Base-by-base conservation (phyloP, 2,888 invertebrate genomes). In the Drosophila mulleri region DNA sequence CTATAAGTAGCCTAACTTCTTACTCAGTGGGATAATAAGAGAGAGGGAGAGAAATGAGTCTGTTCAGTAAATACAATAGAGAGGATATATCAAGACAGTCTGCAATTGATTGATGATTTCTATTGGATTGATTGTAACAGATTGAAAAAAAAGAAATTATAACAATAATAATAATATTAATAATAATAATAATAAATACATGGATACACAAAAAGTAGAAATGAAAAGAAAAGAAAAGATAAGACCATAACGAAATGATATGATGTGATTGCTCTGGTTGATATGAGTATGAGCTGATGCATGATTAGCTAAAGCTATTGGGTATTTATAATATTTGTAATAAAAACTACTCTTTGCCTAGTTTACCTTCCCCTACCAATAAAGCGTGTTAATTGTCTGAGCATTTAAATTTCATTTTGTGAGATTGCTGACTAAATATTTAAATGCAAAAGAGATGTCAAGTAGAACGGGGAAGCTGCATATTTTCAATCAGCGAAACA, bases 391-490 rank as follows among this genome's bases (percentile, higher is more conserved):
- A 45, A 8, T 16, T 47, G 47, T 20, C 18, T 20, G 32, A 20
- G 32, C 18, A 32, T 50, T 12, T 12, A 11, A 16, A 16, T 16
- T 44, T 32, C 42, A 3, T 18, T 20, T 20, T 44, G 8, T 18
- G 62, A 45, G 62, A 47, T 47, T 72, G 70, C 57, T 63, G 60
- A 67, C 73, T 82, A 62, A 82, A 88, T 78, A 84, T 69, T 84
- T 82, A 75, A 82, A 57, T 71, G 66, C 59, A 65, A 56, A 70
- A 54, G 44, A 39, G 66, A 53, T 59, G 60, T 62, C 67, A 65
- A 57, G 57, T 58, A 56, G 65, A 54, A 54, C 2, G 18, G 12
- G 1, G 20, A 52, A 64, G 53, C 56, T 58, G 58, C 68, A 65
- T 62, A 75, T 68, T 78, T 67, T 64, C 71, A 78, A 70, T 59